These are phyloP conservation scores for Pardalotus punctatus DNA, from an alignment of 2,113 vertebrate species.

Conservation along the genomic window DNA sequence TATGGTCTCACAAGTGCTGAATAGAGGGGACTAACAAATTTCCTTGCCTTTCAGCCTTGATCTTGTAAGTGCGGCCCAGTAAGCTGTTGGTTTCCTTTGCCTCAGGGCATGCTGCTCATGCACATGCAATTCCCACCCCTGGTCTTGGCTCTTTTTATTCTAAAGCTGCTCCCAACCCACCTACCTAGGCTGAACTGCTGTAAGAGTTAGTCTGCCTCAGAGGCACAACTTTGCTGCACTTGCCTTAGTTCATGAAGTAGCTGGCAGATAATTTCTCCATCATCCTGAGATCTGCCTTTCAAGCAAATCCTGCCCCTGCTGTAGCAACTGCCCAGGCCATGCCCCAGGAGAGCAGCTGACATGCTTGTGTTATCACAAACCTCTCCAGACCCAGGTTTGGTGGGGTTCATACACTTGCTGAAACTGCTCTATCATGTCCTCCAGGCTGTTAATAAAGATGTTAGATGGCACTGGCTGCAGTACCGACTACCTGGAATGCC, in stretches of 20 bases:
- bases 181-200: neutral
- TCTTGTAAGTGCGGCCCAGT: neutral
- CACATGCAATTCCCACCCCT: fast-evolving
- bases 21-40: neutral
- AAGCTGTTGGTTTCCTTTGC: neutral
- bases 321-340: neutral
- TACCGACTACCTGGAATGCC: neutral
- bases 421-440: neutral
- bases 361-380: fast-evolving
- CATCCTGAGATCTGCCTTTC: neutral
- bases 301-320: neutral
- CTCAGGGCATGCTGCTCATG: neutral
- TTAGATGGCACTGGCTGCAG: neutral
- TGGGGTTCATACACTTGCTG: neutral
- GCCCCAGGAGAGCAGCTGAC: neutral
- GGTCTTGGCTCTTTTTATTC: neutral
- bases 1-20: neutral
- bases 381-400: neutral
- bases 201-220: neutral
- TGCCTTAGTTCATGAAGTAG: neutral
- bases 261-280: neutral
- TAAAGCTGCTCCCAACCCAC: neutral
- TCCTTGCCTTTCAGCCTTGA: neutral
- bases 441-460: neutral
- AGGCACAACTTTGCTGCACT: neutral